Conservation (phyloP, 2,113 vertebrate genomes). For the Corythaeola cristata region DNA sequence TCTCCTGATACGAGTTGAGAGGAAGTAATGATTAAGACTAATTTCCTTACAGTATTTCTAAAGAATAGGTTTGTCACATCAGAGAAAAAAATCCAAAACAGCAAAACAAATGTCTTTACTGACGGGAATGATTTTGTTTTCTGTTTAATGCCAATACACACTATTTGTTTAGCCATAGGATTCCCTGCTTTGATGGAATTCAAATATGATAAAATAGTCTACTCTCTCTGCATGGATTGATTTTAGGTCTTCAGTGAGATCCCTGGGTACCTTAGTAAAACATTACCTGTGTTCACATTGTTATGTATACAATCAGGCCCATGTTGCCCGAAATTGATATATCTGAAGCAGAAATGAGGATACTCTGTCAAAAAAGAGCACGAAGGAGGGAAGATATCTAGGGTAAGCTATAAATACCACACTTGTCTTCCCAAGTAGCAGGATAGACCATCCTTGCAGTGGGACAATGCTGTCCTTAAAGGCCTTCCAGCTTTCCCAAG, state of each 20-base stretch:
- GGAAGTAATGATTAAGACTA: background rate
- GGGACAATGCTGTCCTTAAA: background rate
- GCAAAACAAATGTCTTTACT: background rate
- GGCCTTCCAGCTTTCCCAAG: background rate
- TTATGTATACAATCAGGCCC: background rate
- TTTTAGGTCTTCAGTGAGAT: background rate
- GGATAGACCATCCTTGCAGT: background rate
- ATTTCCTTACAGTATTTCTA: background rate
- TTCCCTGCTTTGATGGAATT: background rate
- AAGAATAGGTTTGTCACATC: background rate
- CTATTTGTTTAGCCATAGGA: background rate
- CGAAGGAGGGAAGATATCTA: background rate
- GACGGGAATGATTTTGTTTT: background rate
- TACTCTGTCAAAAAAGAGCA: background rate
- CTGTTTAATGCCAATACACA: background rate
- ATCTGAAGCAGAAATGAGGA: background rate
- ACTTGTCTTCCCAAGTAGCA: background rate
- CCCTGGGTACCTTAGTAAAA: background rate
- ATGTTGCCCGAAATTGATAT: background rate
- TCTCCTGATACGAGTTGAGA: background rate
- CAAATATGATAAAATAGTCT: background rate
- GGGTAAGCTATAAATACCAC: background rate
- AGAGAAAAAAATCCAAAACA: background rate
- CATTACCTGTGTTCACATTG: background rate
- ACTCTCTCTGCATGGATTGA: background rate